Evolutionary conservation across 2,113 vertebrate genomes (phyloP).

Genomic region (Dissostichus mawsoni): DNA sequence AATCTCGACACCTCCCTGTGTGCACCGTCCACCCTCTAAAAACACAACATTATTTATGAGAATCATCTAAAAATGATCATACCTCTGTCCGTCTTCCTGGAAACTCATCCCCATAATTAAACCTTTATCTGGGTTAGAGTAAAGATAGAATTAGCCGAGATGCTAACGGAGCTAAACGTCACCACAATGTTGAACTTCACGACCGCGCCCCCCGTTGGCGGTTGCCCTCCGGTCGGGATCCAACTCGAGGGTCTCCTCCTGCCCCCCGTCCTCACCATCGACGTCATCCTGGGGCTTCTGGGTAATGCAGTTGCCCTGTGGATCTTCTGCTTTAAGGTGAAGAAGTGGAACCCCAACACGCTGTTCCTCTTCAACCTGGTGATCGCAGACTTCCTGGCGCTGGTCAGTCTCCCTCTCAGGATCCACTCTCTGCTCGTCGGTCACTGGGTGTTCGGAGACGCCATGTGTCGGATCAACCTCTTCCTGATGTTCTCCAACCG

Average conservation of each 20-base stretch:
- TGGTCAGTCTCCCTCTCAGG: conserved; percentile 80
- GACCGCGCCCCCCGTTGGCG: background rate
- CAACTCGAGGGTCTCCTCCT: conserved; percentile 69
- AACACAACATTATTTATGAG: no score
- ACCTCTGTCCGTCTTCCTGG: no score
- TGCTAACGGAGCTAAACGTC: conserved; percentile 9
- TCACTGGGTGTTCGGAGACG: conserved; percentile 78
- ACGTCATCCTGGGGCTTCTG: conserved; percentile 80
- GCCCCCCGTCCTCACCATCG: conserved; percentile 75
- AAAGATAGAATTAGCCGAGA: background rate
- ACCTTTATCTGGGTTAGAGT: background rate
- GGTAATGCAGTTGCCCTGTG: conserved; percentile 79
- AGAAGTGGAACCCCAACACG: conserved; percentile 77
- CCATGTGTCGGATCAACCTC: conserved; percentile 76
- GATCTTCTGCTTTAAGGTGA: conserved; percentile 82
- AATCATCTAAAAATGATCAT: background rate
- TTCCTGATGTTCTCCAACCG: conserved; percentile 84
- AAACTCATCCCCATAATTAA: no score
- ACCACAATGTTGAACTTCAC: conserved; percentile 2
- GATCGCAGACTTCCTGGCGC: conserved; percentile 80
- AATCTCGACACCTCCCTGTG: conserved; percentile 6
- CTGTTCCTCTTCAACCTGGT: conserved; percentile 83
- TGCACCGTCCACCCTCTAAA: no score
- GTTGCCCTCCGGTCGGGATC: conserved; percentile 74
- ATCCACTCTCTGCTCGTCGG: conserved; percentile 77